phyloP scores from a whole-genome alignment of 2,888 invertebrate species.

The Nasonia oneida region DNA sequence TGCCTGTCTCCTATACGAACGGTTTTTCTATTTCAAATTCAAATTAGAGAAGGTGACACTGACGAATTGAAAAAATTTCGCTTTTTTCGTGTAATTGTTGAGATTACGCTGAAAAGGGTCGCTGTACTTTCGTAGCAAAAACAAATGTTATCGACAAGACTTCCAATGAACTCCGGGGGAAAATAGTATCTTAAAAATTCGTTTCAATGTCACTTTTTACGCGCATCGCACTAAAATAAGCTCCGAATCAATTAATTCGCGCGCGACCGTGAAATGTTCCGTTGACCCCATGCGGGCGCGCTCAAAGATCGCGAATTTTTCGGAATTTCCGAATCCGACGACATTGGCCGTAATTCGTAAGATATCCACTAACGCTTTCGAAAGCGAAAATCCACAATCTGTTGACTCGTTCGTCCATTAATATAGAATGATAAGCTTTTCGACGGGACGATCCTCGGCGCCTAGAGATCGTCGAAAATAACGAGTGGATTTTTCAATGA shows the following conservation, averaged over 20 bases:
- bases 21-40: no score
- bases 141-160: constrained; percentile 57
- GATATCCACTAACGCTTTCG: no score
- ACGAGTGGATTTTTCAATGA: constrained; percentile 32
- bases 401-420: background rate
- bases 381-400: no score
- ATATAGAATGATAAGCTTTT: background rate
- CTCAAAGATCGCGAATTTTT: background rate
- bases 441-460: background rate
- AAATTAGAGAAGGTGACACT: no score
- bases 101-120: constrained; percentile 38
- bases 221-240: constrained; percentile 32
- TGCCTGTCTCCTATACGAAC: background rate
- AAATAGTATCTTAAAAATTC: constrained; percentile 53
- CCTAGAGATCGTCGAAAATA: background rate
- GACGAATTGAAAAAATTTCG: no score
- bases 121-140: constrained; percentile 44
- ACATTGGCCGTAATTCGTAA: background rate
- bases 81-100: constrained; percentile 25
- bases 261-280: constrained; percentile 33
- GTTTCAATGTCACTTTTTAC: constrained; percentile 55
- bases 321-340: background rate
- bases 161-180: constrained; percentile 51
- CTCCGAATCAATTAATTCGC: constrained; percentile 7
- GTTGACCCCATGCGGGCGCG: background rate